Base-by-base conservation (phyloP, 2,888 invertebrate genomes). In the Elgonia sp. region DNA sequence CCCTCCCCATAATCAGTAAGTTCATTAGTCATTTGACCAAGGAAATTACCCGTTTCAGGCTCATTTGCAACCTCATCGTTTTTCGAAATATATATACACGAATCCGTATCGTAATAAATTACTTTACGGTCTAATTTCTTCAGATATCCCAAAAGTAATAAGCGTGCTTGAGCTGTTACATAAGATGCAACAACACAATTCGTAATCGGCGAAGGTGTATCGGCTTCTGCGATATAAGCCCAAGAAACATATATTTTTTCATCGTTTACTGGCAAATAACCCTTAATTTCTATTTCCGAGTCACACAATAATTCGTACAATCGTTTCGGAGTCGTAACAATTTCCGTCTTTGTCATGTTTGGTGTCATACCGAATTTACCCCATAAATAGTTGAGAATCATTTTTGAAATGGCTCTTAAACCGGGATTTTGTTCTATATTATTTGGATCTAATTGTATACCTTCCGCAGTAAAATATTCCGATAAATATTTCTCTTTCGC, bases 291-390 rank as follows among this genome's bases (percentile, higher is more conserved):
- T 7, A 53, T 53, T 53, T 46, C 46, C 1, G 46, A 7, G 14
- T 46, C 46, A 46, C 46, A 46, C 2, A 46, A 14, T 46, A 46
- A 5, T 46, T 10, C 46, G 7, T 5, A 7, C 7, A 46, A 14
- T 12, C 46, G 3, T 5, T 46, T 1, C 2, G 46, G 8, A 2
- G 46, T 5, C 20, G 16, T 39, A 14, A 82, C 60, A 16, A 82
- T n/a, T 14, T 55, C 63, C 0, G 79, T 18, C 53, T 18, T 50
- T 81, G 72, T 9, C 79, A 70, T 0, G 62, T 55, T 12, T 84
- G 70, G n/a, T n/a, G n/a, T n/a, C n/a, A n/a, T n/a, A 0, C 76
- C 88, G 18, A 82, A 73, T 72, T 84, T 84, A 10, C 81, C 84
- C 86, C 84, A 86, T 14, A 86, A 81, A 4, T 67, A 84, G 40